These are phyloP conservation scores for Caenorhabditis uteleia DNA, from an alignment of 2,888 invertebrate genomes.

Conservation along the genomic window DNA sequence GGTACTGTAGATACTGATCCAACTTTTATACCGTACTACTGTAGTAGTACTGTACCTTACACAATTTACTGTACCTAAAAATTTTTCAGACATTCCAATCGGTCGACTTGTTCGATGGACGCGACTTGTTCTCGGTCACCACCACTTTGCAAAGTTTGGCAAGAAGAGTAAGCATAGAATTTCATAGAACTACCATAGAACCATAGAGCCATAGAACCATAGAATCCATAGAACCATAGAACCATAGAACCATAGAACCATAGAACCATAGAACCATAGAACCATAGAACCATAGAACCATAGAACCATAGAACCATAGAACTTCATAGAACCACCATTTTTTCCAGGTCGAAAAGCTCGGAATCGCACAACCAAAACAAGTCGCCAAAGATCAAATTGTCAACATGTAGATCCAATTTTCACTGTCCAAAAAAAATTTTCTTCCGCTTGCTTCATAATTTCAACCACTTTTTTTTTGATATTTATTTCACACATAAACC, in stretches of 20 bases:
- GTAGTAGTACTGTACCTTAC: neutral
- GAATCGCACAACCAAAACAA: constrained; percentile 58
- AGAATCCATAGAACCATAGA: too few relatives aligned
- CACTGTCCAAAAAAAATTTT: constrained; percentile 1
- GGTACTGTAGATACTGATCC: too few relatives aligned
- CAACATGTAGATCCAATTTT: constrained; percentile 29
- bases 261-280: too few relatives aligned
- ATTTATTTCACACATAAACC: neutral
- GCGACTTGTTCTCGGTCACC: constrained; percentile 88
- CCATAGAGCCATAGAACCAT: too few relatives aligned
- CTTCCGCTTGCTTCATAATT: neutral
- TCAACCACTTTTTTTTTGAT: neutral
- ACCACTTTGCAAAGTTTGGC: constrained; percentile 64
- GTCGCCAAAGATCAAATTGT: constrained; percentile 61
- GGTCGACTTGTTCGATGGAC: constrained; percentile 93
- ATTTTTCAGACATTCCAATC: constrained; percentile 83
- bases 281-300: too few relatives aligned
- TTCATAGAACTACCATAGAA: too few relatives aligned
- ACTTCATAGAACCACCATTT: too few relatives aligned
- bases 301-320: too few relatives aligned
- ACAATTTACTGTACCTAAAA: neutral
- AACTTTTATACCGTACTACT: too few relatives aligned
- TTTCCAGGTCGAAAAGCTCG: constrained; percentile 47
- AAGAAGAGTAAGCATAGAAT: too few relatives aligned
- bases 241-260: too few relatives aligned